phyloP scores from a whole-genome alignment of 2,888 invertebrate species.

The Pyralis farinalis region DNA sequence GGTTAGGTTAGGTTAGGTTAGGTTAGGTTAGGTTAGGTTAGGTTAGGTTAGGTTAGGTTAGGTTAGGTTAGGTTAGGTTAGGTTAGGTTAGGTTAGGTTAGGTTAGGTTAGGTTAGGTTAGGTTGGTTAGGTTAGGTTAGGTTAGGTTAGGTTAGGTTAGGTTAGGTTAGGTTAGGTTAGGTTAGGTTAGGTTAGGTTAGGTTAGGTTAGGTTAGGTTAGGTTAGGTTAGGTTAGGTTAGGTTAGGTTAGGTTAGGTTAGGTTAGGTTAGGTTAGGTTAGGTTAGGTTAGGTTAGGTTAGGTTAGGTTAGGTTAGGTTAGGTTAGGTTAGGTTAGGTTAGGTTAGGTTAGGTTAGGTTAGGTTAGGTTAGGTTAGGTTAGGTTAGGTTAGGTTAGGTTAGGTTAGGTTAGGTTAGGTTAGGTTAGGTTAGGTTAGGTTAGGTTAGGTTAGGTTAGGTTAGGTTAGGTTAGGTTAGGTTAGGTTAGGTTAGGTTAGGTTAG shows the following conservation, averaged over 20 bases:
- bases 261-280: constrained; percentile 16
- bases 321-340: constrained; percentile 7
- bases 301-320: constrained; percentile 16
- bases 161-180: constrained; percentile 11
- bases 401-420: constrained; percentile 8
- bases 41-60: constrained; percentile 16
- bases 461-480: constrained; percentile 16
- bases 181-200: constrained; percentile 10
- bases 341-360: constrained; percentile 17
- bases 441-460: constrained; percentile 13
- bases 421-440: constrained; percentile 15
- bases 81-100: neutral
- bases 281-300: constrained; percentile 9
- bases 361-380: constrained; percentile 18
- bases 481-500: constrained; percentile 9
- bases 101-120: neutral
- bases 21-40: constrained; percentile 17
- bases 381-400: constrained; percentile 18
- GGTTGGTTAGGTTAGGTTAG: constrained; percentile 16
- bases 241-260: constrained; percentile 17
- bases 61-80: constrained; percentile 12
- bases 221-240: constrained; percentile 18
- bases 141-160: constrained; percentile 16
- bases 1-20: constrained; percentile 17
- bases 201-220: constrained; percentile 21